A percentile compares a stretch with the other conserved stretches of the same genome.
These are phyloP conservation scores for Panagrolaimus sp. DNA, from an alignment of 1,140 invertebrate genomes.

Conservation along the genomic window DNA sequence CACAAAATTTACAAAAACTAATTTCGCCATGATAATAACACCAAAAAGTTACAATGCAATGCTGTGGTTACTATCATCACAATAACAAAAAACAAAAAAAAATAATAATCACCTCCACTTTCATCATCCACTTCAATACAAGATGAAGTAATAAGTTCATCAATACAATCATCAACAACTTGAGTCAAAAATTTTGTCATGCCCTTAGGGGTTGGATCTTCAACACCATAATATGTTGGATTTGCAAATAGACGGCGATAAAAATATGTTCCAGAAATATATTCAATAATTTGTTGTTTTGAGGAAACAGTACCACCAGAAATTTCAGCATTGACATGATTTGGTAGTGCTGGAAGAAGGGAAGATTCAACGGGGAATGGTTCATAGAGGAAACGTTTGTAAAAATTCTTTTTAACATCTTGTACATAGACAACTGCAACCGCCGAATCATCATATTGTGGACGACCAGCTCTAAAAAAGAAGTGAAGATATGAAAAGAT, in stretches of 20 bases:
- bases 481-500: no score
- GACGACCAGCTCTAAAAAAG: conserved; percentile 91
- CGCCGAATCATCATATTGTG: conserved; percentile 87
- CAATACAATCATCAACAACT: conserved; percentile 74
- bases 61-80: no score
- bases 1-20: no score
- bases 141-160: conserved; percentile 68
- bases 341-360: conserved; percentile 78
- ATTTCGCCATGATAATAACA: no score
- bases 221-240: conserved; percentile 79
- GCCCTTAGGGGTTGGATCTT: conserved; percentile 69
- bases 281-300: conserved; percentile 89
- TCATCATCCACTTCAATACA: conserved; percentile 65
- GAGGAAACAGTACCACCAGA: conserved; percentile 81
- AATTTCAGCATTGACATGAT: conserved; percentile 97
- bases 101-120: no score
- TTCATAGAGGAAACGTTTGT: conserved; percentile 97
- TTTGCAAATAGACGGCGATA: conserved; percentile 86
- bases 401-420: conserved; percentile 96
- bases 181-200: conserved; percentile 66
- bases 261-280: conserved; percentile 97
- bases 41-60: no score
- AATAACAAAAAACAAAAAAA: no score
- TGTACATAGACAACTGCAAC: conserved; percentile 94
- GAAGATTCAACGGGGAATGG: conserved; percentile 98